Evolutionary conservation across 2,113 vertebrate genomes (phyloP).

Genomic region (Megaptera novaeangliae): DNA sequence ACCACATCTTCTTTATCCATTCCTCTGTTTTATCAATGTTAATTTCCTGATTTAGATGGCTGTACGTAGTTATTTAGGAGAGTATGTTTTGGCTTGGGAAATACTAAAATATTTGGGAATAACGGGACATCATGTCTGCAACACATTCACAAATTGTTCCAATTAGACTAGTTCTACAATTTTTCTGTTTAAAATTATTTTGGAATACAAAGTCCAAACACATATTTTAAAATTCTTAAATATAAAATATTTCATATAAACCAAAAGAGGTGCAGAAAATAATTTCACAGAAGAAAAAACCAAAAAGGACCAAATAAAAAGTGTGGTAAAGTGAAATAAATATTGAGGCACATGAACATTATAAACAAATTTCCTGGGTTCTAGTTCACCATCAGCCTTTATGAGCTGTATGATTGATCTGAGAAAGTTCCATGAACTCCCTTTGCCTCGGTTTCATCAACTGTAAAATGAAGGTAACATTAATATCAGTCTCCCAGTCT

Average conservation of each 20-base stretch:
- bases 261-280: neutral
- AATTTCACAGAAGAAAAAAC: neutral
- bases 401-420: neutral
- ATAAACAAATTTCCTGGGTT: neutral
- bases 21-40: neutral
- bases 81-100: neutral
- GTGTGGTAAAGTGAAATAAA: neutral
- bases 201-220: neutral
- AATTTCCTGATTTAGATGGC: neutral
- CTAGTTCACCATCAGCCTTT: neutral
- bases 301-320: neutral
- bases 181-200: neutral
- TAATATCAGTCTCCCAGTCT: neutral
- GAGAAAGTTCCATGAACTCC: neutral
- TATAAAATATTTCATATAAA: neutral
- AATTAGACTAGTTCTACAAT: neutral
- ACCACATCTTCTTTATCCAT: too few relatives aligned
- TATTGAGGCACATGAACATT: too few relatives aligned
- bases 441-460: neutral
- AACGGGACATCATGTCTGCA: neutral
- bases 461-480: neutral
- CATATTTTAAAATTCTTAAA: neutral
- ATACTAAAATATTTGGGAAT: neutral
- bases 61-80: neutral
- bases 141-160: neutral